Base-by-base conservation (phyloP, 2,888 invertebrate species). In the Nesidiocoris tenuis region DNA sequence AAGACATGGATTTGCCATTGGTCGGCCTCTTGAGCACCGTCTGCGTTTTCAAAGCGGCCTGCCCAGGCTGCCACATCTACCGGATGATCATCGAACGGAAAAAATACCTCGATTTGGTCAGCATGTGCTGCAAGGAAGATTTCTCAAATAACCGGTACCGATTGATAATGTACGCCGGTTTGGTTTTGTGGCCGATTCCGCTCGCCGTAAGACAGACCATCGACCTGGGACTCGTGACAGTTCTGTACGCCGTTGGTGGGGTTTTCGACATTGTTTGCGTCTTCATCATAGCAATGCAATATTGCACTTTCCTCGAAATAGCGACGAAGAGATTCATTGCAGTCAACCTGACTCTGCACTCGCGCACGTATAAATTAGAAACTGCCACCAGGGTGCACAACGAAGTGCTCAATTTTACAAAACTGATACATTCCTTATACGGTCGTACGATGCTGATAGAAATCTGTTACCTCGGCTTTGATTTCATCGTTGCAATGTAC, bases 401-500 rank as follows among this genome's bases (percentile, higher is more conserved):
- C 19, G 65, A 74, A 3, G 56, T 65, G 7, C 12, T 74, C 19
- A 65, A 74, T 17, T 56, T 65, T 56, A 66, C 74, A 5, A 19
- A 12, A 55, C 5, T 25, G 5, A 25, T 74, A 0, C 65, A 74
- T 25, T 65, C 64, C n/a, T 21, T 74, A 1, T 74, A 65, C 65
- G 64, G 74, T 2, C 64, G 65, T 12, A 64, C 64, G 22, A 66
- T 74, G 9, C 74, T 74, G 16, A 19, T 74, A 12, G 59, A 65
- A 22, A 21, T 74, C 1, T 74, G 74, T 17, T 74, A 64, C 39
- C 18, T 64, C 18, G 74, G 74, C 23, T 74, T 74, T 24, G 74
- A 74, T 65, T 74, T 74, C 16, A 74, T 74, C 9, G 74, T 74
- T 1, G 74, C 74, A 1, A 24, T 74, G 3, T 74, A 74, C 65